Conservation (phyloP, 2,113 vertebrate genomes). For the Amazona guildingii region DNA sequence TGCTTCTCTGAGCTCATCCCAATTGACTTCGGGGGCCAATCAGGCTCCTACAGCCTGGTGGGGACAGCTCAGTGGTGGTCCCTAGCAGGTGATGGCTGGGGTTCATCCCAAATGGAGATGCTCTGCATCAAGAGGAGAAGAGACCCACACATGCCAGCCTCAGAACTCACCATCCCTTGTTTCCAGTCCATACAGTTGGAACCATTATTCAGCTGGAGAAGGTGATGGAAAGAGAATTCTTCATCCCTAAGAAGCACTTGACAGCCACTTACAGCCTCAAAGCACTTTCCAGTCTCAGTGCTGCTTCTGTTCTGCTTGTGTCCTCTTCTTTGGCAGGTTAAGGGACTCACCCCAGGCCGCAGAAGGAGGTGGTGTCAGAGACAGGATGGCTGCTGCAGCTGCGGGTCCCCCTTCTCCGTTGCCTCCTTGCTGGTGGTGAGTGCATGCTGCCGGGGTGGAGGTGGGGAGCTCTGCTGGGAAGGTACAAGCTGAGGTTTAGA, state of each 20-base stretch:
- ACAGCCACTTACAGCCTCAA: not conserved
- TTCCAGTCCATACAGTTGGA: not conserved
- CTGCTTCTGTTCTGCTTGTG: not conserved
- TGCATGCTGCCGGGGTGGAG: not conserved
- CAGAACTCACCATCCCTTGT: rapidly evolving
- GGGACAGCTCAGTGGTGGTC: not conserved
- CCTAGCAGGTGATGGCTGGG: not conserved
- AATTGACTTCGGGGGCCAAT: rapidly evolving
- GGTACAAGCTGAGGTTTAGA: conserved; percentile 59
- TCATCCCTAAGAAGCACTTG: not conserved
- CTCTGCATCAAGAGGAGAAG: not conserved
- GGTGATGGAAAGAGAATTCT: not conserved
- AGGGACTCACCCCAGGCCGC: not conserved
- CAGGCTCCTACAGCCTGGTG: rapidly evolving
- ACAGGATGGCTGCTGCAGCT: not conserved
- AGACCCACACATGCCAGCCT: rapidly evolving
- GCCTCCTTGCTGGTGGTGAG: not conserved
- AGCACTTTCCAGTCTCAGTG: not conserved
- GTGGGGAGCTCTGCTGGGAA: conserved; percentile 31
- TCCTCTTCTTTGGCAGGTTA: not conserved
- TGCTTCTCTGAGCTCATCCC: not conserved
- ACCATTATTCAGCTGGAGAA: not conserved
- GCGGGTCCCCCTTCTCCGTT: not conserved
- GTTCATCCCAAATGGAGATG: not conserved
- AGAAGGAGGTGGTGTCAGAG: not conserved